Percentiles rank a stretch among this genome's conserved stretches.
Conservation (phyloP, 2,888 invertebrate species). For the Digitonthophagus gazella region DNA sequence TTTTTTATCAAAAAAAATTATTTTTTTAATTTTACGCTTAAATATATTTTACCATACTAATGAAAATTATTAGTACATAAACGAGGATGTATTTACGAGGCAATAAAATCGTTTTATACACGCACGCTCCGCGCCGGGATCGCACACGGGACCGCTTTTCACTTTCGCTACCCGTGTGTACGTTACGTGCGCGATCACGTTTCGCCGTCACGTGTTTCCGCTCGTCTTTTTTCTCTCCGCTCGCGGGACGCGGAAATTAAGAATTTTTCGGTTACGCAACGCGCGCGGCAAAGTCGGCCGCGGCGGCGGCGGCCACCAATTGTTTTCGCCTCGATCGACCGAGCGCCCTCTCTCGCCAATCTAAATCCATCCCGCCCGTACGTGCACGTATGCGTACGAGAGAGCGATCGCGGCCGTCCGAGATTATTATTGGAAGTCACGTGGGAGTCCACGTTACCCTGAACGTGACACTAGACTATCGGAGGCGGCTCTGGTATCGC, state of each 20-base stretch:
- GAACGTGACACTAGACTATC: constrained; percentile 46
- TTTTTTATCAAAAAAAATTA: too few relatives aligned
- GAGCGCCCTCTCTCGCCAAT: background rate
- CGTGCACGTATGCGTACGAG: background rate
- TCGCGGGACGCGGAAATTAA: constrained; percentile 3
- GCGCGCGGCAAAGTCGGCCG: background rate
- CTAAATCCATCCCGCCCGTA: constrained; percentile 11
- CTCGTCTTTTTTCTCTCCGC: constrained; percentile 3
- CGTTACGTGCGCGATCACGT: constrained; percentile 11
- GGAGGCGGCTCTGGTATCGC: constrained; percentile 25
- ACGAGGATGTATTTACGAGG: background rate
- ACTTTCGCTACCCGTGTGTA: constrained; percentile 9
- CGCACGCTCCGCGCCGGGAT: background rate
- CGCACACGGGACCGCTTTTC: background rate
- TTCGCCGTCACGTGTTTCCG: constrained; percentile 16
- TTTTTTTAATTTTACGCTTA: too few relatives aligned
- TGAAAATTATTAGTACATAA: too few relatives aligned
- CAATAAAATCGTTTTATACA: too few relatives aligned
- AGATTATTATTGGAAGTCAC: constrained; percentile 39
- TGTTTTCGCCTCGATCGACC: background rate
- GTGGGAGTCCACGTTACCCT: constrained; percentile 50
- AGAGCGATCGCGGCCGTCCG: constrained; percentile 1
- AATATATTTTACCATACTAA: too few relatives aligned
- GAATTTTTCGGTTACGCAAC: constrained; percentile 13
- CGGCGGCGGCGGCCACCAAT: background rate